phyloP scores from a whole-genome alignment of 2,113 vertebrate genomes.

The Pteruthius melanotis region DNA sequence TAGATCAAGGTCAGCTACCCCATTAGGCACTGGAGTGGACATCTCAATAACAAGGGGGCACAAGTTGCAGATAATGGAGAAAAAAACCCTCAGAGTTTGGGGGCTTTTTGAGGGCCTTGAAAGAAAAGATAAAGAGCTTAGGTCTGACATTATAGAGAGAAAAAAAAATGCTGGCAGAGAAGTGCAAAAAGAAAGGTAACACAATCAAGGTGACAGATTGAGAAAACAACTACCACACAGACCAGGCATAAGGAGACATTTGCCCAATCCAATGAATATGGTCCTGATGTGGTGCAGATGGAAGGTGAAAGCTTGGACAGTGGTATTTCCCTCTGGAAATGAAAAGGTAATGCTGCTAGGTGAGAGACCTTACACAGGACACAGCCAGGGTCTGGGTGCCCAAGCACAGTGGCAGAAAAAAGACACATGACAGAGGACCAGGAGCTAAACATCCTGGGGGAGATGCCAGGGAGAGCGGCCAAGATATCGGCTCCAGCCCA shows the following conservation, averaged over 20 bases:
- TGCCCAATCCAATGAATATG: neutral
- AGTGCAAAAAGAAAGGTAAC: neutral
- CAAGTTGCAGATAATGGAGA: neutral
- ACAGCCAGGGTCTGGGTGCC: neutral
- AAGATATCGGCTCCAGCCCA: neutral
- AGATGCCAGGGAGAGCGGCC: neutral
- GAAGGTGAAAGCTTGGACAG: neutral
- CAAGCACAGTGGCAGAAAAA: neutral
- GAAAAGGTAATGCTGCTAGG: neutral
- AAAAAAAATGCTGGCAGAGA: neutral
- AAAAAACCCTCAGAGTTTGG: neutral
- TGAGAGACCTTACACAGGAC: neutral
- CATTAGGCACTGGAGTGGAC: neutral
- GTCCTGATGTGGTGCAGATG: neutral
- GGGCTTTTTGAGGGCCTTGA: neutral
- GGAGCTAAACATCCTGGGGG: neutral
- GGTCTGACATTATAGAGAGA: neutral
- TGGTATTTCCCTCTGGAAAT: neutral
- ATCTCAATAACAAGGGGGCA: neutral
- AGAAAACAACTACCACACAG: neutral
- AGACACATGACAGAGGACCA: accelerated
- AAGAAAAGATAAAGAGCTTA: slow-evolving; percentile 12
- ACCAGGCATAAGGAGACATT: neutral
- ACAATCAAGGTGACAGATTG: neutral
- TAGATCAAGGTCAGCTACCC: neutral